Conservation (phyloP, 1,140 invertebrate species). For the Orius laevigatus region DNA sequence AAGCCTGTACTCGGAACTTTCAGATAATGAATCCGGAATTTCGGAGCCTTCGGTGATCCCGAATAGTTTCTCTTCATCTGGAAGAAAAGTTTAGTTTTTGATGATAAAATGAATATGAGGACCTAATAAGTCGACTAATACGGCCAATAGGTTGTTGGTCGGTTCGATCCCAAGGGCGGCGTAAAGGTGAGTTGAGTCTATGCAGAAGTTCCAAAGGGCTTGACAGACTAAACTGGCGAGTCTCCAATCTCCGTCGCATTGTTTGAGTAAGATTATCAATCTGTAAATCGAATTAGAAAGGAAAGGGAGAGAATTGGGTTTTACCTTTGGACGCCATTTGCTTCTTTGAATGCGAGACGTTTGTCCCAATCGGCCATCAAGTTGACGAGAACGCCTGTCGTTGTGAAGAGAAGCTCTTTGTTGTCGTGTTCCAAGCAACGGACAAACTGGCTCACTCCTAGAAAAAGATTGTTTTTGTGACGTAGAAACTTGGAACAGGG, state of each 20-base stretch:
- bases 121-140: constrained; percentile 40
- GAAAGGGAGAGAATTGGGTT: neutral
- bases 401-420: constrained; percentile 38
- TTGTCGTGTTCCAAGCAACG: constrained; percentile 35
- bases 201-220: constrained; percentile 53
- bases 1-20: constrained; percentile 21
- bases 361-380: constrained; percentile 43
- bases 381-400: constrained; percentile 50
- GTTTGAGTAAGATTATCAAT: constrained; percentile 34
- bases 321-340: constrained; percentile 20
- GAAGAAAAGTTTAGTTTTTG: constrained; percentile 10
- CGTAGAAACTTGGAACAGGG: too few species aligned
- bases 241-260: constrained; percentile 40
- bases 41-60: constrained; percentile 19
- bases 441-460: constrained; percentile 35
- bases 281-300: constrained; percentile 24
- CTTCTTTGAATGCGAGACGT: constrained; percentile 19
- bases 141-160: constrained; percentile 33
- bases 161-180: constrained; percentile 32
- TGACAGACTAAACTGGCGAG: constrained; percentile 43
- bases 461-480: too few species aligned
- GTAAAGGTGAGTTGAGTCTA: constrained; percentile 33
- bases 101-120: constrained; percentile 12
- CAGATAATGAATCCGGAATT: constrained; percentile 17
- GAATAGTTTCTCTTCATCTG: constrained; percentile 24